phyloP scores from a whole-genome alignment of 2,797 vertebrate genomes.

The Sebastes trivittatus region DNA sequence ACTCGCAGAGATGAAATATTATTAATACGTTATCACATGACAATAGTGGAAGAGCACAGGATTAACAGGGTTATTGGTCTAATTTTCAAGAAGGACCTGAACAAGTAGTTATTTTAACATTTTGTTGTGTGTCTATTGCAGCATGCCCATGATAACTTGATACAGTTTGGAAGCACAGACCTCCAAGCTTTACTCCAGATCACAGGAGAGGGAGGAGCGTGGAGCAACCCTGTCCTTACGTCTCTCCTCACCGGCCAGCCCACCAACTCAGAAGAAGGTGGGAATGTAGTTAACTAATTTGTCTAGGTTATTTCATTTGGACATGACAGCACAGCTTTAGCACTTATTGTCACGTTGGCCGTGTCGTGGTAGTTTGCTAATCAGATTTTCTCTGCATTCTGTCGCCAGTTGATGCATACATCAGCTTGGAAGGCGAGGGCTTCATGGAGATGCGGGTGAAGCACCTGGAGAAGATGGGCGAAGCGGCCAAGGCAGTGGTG shows the following conservation, averaged over 20 bases:
- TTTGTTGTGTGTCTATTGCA: slow-evolving; percentile 63
- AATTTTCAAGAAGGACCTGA: neutral
- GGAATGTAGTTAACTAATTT: slow-evolving; percentile 21
- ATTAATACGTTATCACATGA: neutral
- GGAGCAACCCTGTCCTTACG: slow-evolving; percentile 93
- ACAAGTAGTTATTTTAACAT: neutral
- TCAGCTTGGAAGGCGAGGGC: slow-evolving; percentile 93
- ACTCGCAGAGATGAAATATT: too few species aligned
- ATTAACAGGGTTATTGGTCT: neutral
- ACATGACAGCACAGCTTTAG: neutral
- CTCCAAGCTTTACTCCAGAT: slow-evolving; percentile 94
- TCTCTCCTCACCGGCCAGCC: slow-evolving; percentile 91
- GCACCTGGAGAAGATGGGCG: slow-evolving; percentile 95
- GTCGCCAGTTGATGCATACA: slow-evolving; percentile 86
- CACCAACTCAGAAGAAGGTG: slow-evolving; percentile 91
- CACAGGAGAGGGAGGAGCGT: slow-evolving; percentile 92
- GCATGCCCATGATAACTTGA: slow-evolving; percentile 92
- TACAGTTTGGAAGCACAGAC: slow-evolving; percentile 95
- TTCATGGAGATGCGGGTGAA: slow-evolving; percentile 99
- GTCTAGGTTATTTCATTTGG: neutral
- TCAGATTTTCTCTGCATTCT: slow-evolving; percentile 5
- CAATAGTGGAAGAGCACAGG: neutral
- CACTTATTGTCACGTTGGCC: neutral
- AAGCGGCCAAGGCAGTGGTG: slow-evolving; percentile 90
- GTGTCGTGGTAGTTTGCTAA: neutral